A percentile compares a stretch with the other conserved stretches of the same genome.
These are phyloP conservation scores for Hypotaenidia philippensis DNA, from an alignment of 2,797 vertebrate genomes.

Conservation along the genomic window DNA sequence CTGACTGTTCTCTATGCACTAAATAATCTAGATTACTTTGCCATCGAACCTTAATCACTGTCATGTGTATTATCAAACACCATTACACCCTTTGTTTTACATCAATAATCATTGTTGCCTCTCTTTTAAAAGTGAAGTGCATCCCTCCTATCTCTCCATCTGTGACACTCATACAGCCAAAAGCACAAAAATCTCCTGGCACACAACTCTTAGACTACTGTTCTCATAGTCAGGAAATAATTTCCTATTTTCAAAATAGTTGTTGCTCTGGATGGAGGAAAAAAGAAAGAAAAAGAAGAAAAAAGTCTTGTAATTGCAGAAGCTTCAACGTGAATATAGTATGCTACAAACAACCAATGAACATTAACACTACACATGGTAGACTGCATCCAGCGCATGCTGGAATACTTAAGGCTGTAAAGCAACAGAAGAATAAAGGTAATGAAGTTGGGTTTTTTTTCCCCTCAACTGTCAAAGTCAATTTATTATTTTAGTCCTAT, in stretches of 20 bases:
- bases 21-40: no score
- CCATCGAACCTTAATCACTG: no score
- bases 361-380: constrained; percentile 22
- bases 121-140: no score
- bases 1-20: no score
- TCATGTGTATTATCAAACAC: no score
- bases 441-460: constrained; percentile 12
- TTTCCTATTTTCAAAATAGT: not conserved
- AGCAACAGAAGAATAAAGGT: constrained; percentile 64
- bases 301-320: constrained; percentile 25
- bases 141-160: no score
- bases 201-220: not conserved
- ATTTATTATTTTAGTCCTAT: constrained; percentile 77
- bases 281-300: not conserved
- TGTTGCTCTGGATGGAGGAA: not conserved
- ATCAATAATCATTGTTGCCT: no score
- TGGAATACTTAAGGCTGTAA: constrained; percentile 49
- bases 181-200: not conserved
- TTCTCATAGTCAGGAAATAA: not conserved
- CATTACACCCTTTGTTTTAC: no score
- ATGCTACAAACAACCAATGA: constrained; percentile 52
- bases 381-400: constrained; percentile 20
- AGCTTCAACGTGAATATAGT: constrained; percentile 16
- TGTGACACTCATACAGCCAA: not conserved
- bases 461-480: constrained; percentile 72